These are phyloP conservation scores for Poecilia picta DNA, from an alignment of 2,797 vertebrate genomes.

Conservation along the genomic window DNA sequence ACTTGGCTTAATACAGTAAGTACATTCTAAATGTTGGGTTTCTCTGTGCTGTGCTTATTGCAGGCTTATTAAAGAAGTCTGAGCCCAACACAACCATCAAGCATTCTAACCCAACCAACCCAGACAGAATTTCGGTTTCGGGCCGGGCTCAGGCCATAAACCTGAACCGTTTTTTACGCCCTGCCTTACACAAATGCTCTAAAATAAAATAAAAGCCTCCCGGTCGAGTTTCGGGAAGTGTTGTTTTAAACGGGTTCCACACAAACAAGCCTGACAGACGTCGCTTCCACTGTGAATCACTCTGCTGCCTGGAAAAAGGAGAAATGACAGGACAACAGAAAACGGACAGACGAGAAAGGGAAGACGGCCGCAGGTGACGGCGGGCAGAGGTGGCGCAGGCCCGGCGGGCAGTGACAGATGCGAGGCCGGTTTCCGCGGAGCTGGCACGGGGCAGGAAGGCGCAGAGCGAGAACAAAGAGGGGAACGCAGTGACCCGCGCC, in stretches of 20 bases:
- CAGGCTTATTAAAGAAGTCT: no score
- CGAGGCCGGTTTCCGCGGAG: slow-evolving; percentile 73
- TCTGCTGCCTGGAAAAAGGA: slow-evolving; percentile 26
- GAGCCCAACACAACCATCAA: no score
- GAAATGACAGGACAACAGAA: slow-evolving; percentile 33
- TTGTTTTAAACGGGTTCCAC: slow-evolving; percentile 33
- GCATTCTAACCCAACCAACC: no score
- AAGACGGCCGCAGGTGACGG: slow-evolving; percentile 24
- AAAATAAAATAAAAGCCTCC: slow-evolving; percentile 20
- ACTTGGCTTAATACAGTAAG: no score
- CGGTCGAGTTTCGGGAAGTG: slow-evolving; percentile 35
- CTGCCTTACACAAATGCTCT: not conserved
- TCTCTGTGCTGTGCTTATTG: no score
- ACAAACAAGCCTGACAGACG: slow-evolving; percentile 59
- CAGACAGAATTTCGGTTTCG: no score
- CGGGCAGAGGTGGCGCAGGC: slow-evolving; percentile 33
- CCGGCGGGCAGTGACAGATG: slow-evolving; percentile 73
- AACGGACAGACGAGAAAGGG: slow-evolving; percentile 16
- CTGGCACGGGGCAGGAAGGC: slow-evolving; percentile 80
- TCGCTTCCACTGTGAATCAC: slow-evolving; percentile 58
- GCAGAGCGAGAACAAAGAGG: slow-evolving; percentile 76
- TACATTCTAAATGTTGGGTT: no score
- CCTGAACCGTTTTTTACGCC: no score
- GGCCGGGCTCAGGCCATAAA: no score
- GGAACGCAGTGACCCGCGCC: slow-evolving; percentile 70